Evolutionary conservation across 2,888 invertebrate species (phyloP).

Genomic region (Stenotaenia linearis): DNA sequence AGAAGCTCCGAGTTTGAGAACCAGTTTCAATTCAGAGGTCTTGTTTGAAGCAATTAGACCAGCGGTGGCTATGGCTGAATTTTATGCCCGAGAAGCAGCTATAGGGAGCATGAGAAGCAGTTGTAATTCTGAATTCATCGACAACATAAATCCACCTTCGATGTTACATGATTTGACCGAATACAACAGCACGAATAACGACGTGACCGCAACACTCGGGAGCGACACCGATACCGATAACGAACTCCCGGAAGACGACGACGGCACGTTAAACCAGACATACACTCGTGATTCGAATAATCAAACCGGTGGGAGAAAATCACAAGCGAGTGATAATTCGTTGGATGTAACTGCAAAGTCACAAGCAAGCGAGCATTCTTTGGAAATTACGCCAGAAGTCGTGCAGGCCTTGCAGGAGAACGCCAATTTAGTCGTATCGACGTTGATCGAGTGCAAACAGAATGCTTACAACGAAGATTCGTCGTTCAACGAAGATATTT

Average conservation of each 20-base stretch:
- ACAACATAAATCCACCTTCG: constrained; percentile 66
- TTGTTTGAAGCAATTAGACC: constrained; percentile 53
- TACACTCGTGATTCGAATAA: background rate
- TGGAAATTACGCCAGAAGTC: constrained; percentile 45
- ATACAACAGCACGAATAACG: constrained; percentile 51
- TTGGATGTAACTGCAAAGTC: background rate
- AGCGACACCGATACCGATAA: constrained; percentile 50
- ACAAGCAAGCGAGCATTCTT: constrained; percentile 33
- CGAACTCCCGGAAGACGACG: constrained; percentile 40
- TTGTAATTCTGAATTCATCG: constrained; percentile 52
- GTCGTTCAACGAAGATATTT: constrained; percentile 49
- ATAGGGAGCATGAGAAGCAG: constrained; percentile 47
- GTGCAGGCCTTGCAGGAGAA: constrained; percentile 54
- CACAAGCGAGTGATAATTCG: background rate
- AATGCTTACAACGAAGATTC: constrained; percentile 40
- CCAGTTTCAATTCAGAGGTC: constrained; percentile 39
- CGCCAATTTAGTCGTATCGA: constrained; percentile 55
- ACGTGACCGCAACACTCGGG: constrained; percentile 53
- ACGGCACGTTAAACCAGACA: background rate
- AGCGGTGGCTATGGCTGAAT: constrained; percentile 41
- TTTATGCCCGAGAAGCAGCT: constrained; percentile 45
- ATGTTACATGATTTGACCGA: constrained; percentile 66
- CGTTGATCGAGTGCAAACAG: constrained; percentile 50
- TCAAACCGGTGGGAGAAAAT: background rate
- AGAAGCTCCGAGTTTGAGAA: constrained; percentile 32